Conservation (phyloP, 2,113 vertebrate genomes). For the Seriola rivoliana region DNA sequence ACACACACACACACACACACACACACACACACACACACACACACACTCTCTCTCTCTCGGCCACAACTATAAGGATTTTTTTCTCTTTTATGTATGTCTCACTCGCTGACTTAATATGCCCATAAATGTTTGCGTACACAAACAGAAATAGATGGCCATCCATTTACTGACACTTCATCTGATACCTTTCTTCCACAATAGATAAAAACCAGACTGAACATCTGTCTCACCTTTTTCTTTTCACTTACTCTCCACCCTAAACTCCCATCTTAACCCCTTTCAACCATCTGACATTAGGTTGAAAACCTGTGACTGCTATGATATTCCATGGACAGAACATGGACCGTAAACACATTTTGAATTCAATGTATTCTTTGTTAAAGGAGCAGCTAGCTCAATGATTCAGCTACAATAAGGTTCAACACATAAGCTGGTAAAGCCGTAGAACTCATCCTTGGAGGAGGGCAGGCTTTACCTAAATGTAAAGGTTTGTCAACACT, state of each 20-base stretch:
- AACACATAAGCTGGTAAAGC: conserved; percentile 29
- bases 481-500: conserved; percentile 1
- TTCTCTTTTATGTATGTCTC: conserved; percentile 77
- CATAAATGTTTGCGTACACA: conserved; percentile 80
- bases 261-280: conserved; percentile 34
- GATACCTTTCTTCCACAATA: conserved; percentile 55
- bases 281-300: conserved; percentile 12
- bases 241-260: conserved; percentile 7
- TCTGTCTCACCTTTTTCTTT: conserved; percentile 51
- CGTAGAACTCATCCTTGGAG: conserved; percentile 10
- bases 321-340: not conserved
- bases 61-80: conserved; percentile 72
- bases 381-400: conserved; percentile 8
- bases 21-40: conserved; percentile 38
- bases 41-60: conserved; percentile 10
- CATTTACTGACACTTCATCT: conserved; percentile 70
- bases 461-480: conserved; percentile 3
- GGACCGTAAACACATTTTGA: conserved; percentile 16
- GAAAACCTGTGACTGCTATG: conserved; percentile 25
- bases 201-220: conserved; percentile 70
- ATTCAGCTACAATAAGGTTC: conserved; percentile 10
- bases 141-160: conserved; percentile 77
- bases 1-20: conserved; percentile 37
- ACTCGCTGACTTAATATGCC: conserved; percentile 76
- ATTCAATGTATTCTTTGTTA: conserved; percentile 27